phyloP scores from a whole-genome alignment of 2,888 invertebrate genomes.

The Anoncus sp. region DNA sequence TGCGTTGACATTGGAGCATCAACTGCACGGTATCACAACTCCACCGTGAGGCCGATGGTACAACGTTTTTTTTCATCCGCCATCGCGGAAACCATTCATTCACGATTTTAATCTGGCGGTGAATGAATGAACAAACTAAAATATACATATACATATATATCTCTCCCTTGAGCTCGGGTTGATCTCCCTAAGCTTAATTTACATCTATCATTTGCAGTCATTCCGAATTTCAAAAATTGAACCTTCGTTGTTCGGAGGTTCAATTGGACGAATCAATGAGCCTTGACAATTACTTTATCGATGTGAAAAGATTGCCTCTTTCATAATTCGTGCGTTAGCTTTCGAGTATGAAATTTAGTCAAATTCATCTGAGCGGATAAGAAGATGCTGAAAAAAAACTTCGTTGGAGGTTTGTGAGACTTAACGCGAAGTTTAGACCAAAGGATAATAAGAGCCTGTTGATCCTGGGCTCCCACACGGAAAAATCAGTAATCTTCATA shows the following conservation, averaged over 20 bases:
- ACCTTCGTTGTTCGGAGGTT: background rate
- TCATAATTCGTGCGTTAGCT: background rate
- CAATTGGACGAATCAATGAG: slow-evolving; percentile 10
- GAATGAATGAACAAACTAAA: background rate
- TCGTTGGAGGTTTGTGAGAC: background rate
- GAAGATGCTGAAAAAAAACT: background rate
- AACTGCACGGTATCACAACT: slow-evolving; percentile 43
- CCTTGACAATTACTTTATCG: background rate
- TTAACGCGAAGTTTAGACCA: background rate
- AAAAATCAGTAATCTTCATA: background rate
- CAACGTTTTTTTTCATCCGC: background rate
- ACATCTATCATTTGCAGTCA: slow-evolving; percentile 13
- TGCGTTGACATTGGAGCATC: slow-evolving; percentile 55
- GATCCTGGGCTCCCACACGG: background rate
- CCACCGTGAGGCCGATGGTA: background rate
- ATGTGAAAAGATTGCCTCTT: background rate
- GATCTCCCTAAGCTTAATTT: background rate
- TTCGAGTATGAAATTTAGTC: background rate
- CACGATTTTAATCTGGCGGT: background rate
- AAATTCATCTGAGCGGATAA: background rate
- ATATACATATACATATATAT: no score
- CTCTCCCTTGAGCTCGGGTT: background rate
- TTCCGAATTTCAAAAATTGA: background rate
- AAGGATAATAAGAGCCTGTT: slow-evolving; percentile 1
- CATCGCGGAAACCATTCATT: background rate